Conservation (phyloP, 1,140 invertebrate species). For the Drosophila repletoides region DNA sequence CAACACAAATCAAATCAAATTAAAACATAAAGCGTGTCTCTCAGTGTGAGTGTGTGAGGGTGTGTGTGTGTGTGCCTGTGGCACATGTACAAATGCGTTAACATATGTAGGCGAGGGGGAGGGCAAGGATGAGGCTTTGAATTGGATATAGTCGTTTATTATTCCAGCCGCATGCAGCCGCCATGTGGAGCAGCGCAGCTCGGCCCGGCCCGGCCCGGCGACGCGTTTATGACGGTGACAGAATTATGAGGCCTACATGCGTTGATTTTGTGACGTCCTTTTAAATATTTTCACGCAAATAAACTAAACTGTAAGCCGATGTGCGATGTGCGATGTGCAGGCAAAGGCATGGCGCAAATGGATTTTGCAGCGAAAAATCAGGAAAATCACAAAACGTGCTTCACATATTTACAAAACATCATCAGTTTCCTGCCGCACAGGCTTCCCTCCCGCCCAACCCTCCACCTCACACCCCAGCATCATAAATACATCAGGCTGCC, state of each 20-base stretch:
- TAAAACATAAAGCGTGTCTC: conserved; percentile 76
- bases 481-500: conserved; percentile 75
- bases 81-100: conserved; percentile 7
- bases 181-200: conserved; percentile 77
- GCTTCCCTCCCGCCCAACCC: neutral
- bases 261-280: conserved; percentile 65
- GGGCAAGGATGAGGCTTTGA: neutral
- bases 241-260: conserved; percentile 80
- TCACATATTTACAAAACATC: conserved; percentile 51
- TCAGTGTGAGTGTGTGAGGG: conserved; percentile 4
- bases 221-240: conserved; percentile 79
- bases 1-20: conserved; percentile 82
- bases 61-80: conserved; percentile 4
- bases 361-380: conserved; percentile 72
- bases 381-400: conserved; percentile 78
- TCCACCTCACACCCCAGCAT: conserved; percentile 51
- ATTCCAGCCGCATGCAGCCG: conserved; percentile 71
- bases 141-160: conserved; percentile 70
- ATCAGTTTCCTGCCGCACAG: neutral
- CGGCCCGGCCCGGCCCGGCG: too few relatives aligned
- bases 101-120: conserved; percentile 6
- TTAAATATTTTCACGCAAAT: conserved; percentile 79
- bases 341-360: conserved; percentile 62
- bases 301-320: conserved; percentile 71
- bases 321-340: conserved; percentile 1